Conservation (phyloP, 2,888 invertebrate species). For the Epinotia bilunana region DNA sequence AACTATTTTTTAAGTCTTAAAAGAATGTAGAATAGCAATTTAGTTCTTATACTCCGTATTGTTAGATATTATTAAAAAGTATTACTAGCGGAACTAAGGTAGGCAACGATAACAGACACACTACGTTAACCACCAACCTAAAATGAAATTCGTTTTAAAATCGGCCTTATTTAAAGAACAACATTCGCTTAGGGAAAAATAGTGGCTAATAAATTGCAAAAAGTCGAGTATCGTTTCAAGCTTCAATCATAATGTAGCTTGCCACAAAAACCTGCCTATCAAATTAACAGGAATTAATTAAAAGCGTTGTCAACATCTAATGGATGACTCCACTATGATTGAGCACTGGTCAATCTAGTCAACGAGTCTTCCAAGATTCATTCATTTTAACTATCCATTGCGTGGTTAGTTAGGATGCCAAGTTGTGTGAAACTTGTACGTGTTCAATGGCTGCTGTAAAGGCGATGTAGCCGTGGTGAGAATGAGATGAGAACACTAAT, state of each 20-base stretch:
- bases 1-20: no score
- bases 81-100: no score
- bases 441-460: constrained; percentile 62
- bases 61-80: no score
- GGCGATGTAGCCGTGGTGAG: constrained; percentile 61
- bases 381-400: constrained; percentile 38
- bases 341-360: constrained; percentile 30
- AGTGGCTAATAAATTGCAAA: constrained; percentile 34
- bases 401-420: constrained; percentile 5
- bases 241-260: constrained; percentile 49
- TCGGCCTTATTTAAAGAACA: neutral
- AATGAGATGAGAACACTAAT: constrained; percentile 78
- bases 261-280: constrained; percentile 53
- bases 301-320: constrained; percentile 54
- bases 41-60: no score
- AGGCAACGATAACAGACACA: neutral
- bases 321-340: constrained; percentile 38
- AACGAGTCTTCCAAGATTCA: constrained; percentile 9
- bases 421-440: neutral
- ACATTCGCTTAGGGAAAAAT: neutral
- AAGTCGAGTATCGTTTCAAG: constrained; percentile 30
- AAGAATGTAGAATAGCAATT: no score
- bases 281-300: constrained; percentile 63
- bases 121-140: neutral
- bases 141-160: neutral